phyloP scores from a whole-genome alignment of 2,797 vertebrate genomes.

The Natrix natrix region DNA sequence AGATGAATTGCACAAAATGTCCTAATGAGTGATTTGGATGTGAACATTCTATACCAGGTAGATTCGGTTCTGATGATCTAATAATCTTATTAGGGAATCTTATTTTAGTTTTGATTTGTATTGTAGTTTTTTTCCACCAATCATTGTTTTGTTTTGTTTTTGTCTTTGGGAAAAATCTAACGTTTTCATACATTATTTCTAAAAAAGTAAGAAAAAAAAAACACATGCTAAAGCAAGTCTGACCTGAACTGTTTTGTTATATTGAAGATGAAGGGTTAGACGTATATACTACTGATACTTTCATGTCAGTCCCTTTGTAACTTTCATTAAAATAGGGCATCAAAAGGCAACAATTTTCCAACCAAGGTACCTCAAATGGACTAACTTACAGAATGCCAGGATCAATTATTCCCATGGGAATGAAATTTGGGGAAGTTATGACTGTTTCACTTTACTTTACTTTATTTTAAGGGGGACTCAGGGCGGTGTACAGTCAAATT shows the following conservation, averaged over 20 bases:
- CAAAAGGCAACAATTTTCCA: not conserved
- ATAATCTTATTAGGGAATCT: not conserved
- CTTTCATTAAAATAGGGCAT: too few relatives aligned
- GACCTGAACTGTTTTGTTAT: not conserved
- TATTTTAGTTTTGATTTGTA: not conserved
- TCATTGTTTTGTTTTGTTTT: not conserved
- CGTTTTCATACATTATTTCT: not conserved
- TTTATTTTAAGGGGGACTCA: too few relatives aligned
- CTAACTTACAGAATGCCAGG: not conserved
- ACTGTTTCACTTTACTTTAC: too few relatives aligned
- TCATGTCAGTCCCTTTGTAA: too few relatives aligned
- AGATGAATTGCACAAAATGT: not conserved
- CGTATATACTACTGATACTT: not conserved
- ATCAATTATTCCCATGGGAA: not conserved
- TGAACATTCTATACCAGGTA: not conserved
- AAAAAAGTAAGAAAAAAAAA: not conserved
- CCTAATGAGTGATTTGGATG: not conserved
- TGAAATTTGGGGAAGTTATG: not conserved
- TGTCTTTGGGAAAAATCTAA: not conserved
- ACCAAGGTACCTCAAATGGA: not conserved
- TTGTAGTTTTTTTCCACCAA: not conserved
- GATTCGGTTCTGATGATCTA: not conserved
- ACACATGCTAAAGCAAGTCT: not conserved
- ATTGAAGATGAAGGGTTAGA: not conserved
- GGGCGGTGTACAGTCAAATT: too few relatives aligned